A percentile compares a stretch with the other conserved stretches of the same genome.
Evolutionary conservation across 2,113 vertebrate species (phyloP).

Genomic region (Peucedramus taeniatus): DNA sequence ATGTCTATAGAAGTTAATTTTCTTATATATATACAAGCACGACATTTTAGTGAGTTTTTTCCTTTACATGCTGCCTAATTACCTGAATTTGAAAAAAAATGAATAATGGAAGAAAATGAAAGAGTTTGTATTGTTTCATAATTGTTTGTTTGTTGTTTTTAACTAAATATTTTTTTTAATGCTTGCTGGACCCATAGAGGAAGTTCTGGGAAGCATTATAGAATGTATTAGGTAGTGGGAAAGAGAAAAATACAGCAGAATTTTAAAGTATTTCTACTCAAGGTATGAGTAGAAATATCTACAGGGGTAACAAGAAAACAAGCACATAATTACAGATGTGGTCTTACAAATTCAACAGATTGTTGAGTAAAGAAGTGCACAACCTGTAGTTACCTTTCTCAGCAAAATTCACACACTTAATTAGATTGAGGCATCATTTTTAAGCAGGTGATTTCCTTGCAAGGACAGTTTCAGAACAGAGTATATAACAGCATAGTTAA

Average conservation of each 20-base stretch:
- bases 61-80: not conserved
- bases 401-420: not conserved
- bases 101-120: not conserved
- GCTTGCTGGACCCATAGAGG: not conserved
- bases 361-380: not conserved
- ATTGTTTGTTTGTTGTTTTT: not conserved
- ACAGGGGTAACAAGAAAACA: not conserved
- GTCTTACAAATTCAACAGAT: not conserved
- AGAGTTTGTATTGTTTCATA: not conserved
- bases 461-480: not conserved
- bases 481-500: not conserved
- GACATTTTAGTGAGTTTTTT: slow-evolving; percentile 6
- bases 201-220: not conserved
- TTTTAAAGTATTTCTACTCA: not conserved
- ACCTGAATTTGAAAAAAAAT: not conserved
- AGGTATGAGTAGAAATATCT: too few species aligned
- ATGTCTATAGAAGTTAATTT: not conserved
- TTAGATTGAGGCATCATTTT: not conserved
- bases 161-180: not conserved
- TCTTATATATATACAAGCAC: not conserved
- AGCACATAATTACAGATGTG: not conserved
- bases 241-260: not conserved
- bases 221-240: not conserved
- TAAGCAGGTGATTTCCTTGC: not conserved
- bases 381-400: not conserved